Evolutionary conservation across 2,797 vertebrate species (phyloP), one percentile per base, ranked within the genome.

Genomic region (Halcyon leucocephala): DNA sequence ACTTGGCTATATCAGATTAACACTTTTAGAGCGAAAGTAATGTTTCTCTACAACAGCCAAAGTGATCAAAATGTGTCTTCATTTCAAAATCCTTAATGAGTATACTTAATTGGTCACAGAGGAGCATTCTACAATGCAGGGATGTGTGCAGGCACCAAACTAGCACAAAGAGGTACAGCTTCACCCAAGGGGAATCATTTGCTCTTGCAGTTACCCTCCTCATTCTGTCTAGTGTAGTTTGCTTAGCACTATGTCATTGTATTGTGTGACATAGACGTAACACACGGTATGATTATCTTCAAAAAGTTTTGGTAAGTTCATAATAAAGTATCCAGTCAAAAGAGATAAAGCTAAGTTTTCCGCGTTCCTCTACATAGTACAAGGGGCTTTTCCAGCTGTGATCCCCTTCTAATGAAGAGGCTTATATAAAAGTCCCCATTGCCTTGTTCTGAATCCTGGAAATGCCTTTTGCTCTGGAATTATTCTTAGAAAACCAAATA

Each of bases 401-500:
- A 49, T 62, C 70, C n/a, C 35, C 33, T 61, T 35, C 22, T 52
- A 61, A 42, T 31, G 5, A 74, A 35, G 44, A 55, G 17, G 19
- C 8, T 39, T 42, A 54, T 61, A 29, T 7, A 25, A 44, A 77
- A 70, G 46, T 49, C 52, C 13, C 8, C 62, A 5, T 18, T n/a
- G 37, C 28, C 19, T 69, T 82, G 4, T 55, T 89, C 29, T 52
- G 66, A 67, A 74, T 46, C 35, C 39, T 76, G 54, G 52, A 85
- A 85, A 85, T n/a, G 13, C 37, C 25, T 73, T 87, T 88, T 85
- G 14, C 51, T 61, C 24, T 54, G 37, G 25, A 82, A 61, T 90
- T 69, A 39, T 60, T 93, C n/a, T 60, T 76, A 71, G 57, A 77
- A 90, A 90, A 25, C 18, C 62, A 91, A 71, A 78, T 46, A 44